Evolutionary conservation across 2,797 vertebrate genomes (phyloP).

Genomic region (Catostomus latipinnis): DNA sequence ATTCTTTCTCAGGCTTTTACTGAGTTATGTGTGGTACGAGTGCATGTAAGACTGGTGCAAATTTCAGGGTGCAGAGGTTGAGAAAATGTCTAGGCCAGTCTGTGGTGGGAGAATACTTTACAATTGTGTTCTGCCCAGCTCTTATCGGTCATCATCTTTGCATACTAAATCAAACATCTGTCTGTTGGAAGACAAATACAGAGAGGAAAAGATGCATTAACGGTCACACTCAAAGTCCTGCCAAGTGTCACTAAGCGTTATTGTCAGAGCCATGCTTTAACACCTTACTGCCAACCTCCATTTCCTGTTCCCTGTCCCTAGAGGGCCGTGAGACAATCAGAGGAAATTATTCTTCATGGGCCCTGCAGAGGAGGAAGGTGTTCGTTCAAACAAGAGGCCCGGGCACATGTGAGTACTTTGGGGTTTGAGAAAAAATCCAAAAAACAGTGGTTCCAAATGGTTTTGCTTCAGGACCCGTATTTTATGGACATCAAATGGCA

Average conservation of each 20-base stretch:
- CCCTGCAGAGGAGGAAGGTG: slow-evolving; percentile 57
- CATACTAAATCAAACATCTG: slow-evolving; percentile 57
- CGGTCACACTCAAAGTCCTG: slow-evolving; percentile 57
- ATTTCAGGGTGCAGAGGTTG: slow-evolving; percentile 44
- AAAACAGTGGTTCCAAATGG: too few species aligned
- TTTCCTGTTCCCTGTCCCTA: slow-evolving; percentile 71
- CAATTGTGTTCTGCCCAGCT: slow-evolving; percentile 10
- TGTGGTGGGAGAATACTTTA: slow-evolving; percentile 49
- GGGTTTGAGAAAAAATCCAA: slow-evolving; percentile 17
- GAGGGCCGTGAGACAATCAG: slow-evolving; percentile 70
- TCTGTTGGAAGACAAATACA: slow-evolving; percentile 74
- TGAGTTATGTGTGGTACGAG: not conserved
- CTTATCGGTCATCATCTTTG: slow-evolving; percentile 52
- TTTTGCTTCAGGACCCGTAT: too few species aligned
- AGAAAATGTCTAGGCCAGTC: slow-evolving; percentile 58
- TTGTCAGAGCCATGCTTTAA: slow-evolving; percentile 68
- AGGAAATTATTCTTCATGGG: slow-evolving; percentile 70
- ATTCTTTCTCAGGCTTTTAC: slow-evolving; percentile 21
- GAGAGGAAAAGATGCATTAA: slow-evolving; percentile 72
- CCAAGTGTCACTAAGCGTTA: slow-evolving; percentile 69
- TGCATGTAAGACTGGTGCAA: slow-evolving; percentile 7
- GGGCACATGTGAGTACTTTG: slow-evolving; percentile 35
- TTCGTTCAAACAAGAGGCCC: slow-evolving; percentile 49
- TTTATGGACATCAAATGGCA: too few species aligned
- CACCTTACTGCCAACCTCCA: slow-evolving; percentile 61